These are phyloP conservation scores for Apamea crenata DNA, from an alignment of 2,888 invertebrate species.

Conservation along the genomic window DNA sequence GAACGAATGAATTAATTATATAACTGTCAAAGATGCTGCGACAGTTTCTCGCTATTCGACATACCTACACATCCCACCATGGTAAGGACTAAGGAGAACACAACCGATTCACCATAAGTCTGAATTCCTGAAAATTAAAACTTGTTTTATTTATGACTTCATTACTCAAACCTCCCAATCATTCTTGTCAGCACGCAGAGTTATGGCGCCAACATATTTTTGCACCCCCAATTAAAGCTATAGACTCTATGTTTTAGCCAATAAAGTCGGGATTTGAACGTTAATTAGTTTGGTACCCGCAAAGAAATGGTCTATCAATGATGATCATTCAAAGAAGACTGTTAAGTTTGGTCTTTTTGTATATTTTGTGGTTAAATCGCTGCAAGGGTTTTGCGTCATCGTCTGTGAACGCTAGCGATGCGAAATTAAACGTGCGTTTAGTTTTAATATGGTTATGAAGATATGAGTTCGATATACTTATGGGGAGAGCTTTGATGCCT, in stretches of 20 bases:
- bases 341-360: conserved; percentile 68
- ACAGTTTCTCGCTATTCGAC: conserved; percentile 13
- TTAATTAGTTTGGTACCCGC: conserved; percentile 29
- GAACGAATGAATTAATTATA: not conserved
- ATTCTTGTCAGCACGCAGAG: conserved; percentile 62
- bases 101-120: conserved; percentile 23
- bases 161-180: conserved; percentile 69
- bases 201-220: conserved; percentile 29
- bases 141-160: conserved; percentile 69
- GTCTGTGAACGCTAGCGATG: conserved; percentile 82
- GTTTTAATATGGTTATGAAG: conserved; percentile 2
- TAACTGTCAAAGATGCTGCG: not conserved
- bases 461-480: not conserved
- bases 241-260: not conserved
- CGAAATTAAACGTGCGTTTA: conserved; percentile 17
- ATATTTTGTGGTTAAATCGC: conserved; percentile 71
- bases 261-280: conserved; percentile 55
- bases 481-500: not conserved
- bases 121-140: conserved; percentile 63
- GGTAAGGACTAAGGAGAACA: not conserved
- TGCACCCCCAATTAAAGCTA: not conserved
- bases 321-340: conserved; percentile 77
- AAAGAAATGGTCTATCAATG: conserved; percentile 59
- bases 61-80: not conserved
- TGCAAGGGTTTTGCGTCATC: conserved; percentile 83